phyloP scores from a whole-genome alignment of 2,888 invertebrate genomes.

The Mesorhabditis belari region DNA sequence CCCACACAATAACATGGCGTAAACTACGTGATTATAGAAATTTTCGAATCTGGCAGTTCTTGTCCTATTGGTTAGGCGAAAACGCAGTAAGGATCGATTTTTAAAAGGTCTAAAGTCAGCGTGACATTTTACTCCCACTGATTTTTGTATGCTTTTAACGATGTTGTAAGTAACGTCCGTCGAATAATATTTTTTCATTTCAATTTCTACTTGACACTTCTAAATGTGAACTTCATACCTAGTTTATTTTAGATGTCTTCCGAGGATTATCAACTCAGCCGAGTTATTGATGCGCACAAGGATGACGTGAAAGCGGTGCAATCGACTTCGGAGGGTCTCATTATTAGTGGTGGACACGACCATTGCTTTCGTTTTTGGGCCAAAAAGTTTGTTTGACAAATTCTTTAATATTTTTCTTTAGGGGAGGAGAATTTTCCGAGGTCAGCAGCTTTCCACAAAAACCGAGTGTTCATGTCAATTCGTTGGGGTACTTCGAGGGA shows the following conservation, averaged over 20 bases:
- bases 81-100: too few relatives aligned
- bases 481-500: conserved; percentile 24
- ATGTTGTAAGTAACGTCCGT: too few relatives aligned
- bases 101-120: too few relatives aligned
- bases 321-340: conserved; percentile 15
- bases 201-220: neutral
- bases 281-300: conserved; percentile 22
- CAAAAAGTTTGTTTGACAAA: conserved; percentile 11
- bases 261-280: conserved; percentile 10
- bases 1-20: too few relatives aligned
- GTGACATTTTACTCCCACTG: too few relatives aligned
- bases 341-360: conserved; percentile 38
- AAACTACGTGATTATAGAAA: too few relatives aligned
- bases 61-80: too few relatives aligned
- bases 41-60: too few relatives aligned
- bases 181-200: too few relatives aligned
- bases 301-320: conserved; percentile 20
- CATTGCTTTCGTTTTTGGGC: conserved; percentile 32
- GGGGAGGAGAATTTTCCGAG: conserved; percentile 17
- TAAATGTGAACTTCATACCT: neutral
- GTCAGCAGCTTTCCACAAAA: conserved; percentile 11
- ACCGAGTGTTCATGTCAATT: conserved; percentile 26
- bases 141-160: too few relatives aligned
- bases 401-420: conserved; percentile 1
- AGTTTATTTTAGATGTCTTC: conserved; percentile 3